Evolutionary conservation across 2,888 invertebrate species (phyloP), one percentile per base, ranked within the genome.

Genomic region (Germaria angustata): DNA sequence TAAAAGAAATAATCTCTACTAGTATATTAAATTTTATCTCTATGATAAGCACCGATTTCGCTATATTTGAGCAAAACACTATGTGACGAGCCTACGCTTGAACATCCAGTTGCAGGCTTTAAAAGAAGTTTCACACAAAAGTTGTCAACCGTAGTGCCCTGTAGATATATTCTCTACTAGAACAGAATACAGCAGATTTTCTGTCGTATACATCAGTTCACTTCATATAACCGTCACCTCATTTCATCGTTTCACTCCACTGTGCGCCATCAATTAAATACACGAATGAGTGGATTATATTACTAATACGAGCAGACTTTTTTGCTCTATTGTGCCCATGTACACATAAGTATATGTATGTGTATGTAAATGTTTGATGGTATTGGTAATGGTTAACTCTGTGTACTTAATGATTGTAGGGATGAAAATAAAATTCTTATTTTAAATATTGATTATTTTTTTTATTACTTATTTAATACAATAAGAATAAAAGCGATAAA

Each of bases 371-470:
- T 15, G 17, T 0, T 20, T 9, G 22, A 0, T 15, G 24, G 9
- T 55, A 32, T 17, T 36, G 36, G 17, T 59, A 49, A 57, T 28
- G 55, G 17, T 17, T 11, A 13, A 8, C 4, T 20, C 20, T 22
- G 22, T n/a, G 32, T 24, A 17, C 17, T 41, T 20, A 41, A 22
- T 24, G 15, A 17, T 28, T 28, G 9, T 1, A 39, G 15, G 61
- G 28, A 7, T 41, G 41, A 53, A 73, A 39, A 63, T 61, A 73
- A 41, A 63, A 51, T 73, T 63, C 73, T 22, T 63, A 36, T 63
- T 72, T 72, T 73, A 53, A 39, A 61, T 63, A 73, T 73, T 63
- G 61, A 73, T 73, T 72, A 41, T 46, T 17, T 7, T 36, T 71
- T 49, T n/a, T 41, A 39, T 28, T 32, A 20, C 28, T 44, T 36